These are phyloP conservation scores for Setipinna tenuifilis DNA, from an alignment of 2,797 vertebrate species.

Conservation along the genomic window DNA sequence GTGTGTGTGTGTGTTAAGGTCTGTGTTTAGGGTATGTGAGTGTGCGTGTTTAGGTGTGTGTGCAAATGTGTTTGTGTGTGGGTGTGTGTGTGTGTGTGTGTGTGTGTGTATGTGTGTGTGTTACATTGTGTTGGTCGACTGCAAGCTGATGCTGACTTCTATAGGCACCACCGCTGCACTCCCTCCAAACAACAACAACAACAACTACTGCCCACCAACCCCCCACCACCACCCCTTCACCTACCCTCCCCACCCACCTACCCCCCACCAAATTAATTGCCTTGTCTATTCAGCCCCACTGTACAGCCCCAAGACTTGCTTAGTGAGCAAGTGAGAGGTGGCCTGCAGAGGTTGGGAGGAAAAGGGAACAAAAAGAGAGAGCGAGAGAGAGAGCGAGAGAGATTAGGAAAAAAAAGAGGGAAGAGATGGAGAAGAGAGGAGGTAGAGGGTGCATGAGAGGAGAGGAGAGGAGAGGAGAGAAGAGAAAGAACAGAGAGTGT, in stretches of 20 bases:
- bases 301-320: background rate
- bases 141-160: background rate
- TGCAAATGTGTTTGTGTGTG: no score
- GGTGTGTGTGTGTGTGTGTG: no score
- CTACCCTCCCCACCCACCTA: background rate
- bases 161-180: slow-evolving; percentile 1
- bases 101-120: no score
- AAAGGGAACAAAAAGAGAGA: background rate
- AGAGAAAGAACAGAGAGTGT: no score
- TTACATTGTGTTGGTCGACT: background rate
- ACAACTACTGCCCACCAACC: background rate
- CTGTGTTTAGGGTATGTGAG: no score
- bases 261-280: background rate
- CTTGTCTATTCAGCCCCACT: background rate
- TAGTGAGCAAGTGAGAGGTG: background rate
- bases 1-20: no score
- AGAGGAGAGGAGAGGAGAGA: background rate
- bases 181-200: background rate
- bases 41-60: no score
- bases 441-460: background rate
- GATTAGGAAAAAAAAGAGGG: background rate
- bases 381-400: background rate
- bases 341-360: background rate
- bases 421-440: background rate
- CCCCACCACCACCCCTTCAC: background rate